Evolutionary conservation across 2,888 invertebrate genomes (phyloP), one percentile per base, ranked within the genome.

Genomic region (Pimpla rufipes): DNA sequence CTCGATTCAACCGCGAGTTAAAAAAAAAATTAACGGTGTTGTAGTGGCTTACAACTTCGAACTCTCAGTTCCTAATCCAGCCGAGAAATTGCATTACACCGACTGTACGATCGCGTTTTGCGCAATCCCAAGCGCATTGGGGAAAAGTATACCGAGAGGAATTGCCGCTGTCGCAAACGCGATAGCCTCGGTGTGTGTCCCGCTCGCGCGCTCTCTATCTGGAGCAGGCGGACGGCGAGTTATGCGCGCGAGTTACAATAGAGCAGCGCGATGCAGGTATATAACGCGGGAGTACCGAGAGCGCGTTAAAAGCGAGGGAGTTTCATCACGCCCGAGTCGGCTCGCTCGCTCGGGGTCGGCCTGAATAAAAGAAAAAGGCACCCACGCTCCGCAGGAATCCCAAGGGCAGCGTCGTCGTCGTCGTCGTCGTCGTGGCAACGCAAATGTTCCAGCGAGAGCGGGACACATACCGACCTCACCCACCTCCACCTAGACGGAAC

Each of bases 331-430:
- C 73, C 80, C 37, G 50, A 80, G 64, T 67, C 77, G 62, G 52
- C 50, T 40, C 29, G 3, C 29, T 29, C 29, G 29, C 47, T 50
- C 73, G 76, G 79, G 83, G 82, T 79, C 76, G 80, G 77, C 77
- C 79, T 83, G 82, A 83, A 87, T 84, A 81, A 85, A 84, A 81
- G 85, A 79, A 81, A 84, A 87, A 85, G 82, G 84, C 88, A 89
- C 89, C 89, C 89, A 89, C 89, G 89, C 87, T 83, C 85, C 87
- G 64, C 71, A 85, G 88, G 88, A 88, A 89, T 89, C 82, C 84
- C 87, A 89, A 89, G 89, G 89, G 88, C 88, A 86, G 83, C 67
- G 16, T 77, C 78, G 50, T 76, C 75, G 79, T 70, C 59, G 76
- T 79, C 47, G 79, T 79, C 47, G 64, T 16, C n/a, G 59, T 77